Base-by-base conservation (phyloP, 1,140 invertebrate genomes). In the Nilaparvata lugens region DNA sequence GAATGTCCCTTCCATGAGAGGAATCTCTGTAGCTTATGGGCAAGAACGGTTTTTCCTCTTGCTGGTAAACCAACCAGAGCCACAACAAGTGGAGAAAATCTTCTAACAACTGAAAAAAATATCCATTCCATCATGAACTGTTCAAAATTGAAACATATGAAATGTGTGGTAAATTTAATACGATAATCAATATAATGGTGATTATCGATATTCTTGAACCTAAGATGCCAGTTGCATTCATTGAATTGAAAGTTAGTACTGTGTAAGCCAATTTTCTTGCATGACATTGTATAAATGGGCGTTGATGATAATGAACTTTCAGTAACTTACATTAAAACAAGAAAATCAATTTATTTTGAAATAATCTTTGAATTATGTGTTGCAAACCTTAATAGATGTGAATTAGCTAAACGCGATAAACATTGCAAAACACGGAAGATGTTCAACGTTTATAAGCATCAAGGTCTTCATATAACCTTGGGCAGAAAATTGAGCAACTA, bases 31-130 rank as follows among this genome's bases (percentile, higher is more conserved):
- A 96, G 79, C 65, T 91, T 90, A 67, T 91, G 88, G 1, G 91
- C 89, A 60, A 96, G 84, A 70, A 93, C 89, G 23, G 91, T 95
- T 76, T 97, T 97, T 52, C 89, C 91, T 23, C 90, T 78, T 2
- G 92, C 94, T 7, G 95, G 94, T 58, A 97, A 76, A 31, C 95
- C 95, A 18, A 94, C 93, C 78, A 92, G 86, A 1, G 88, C 89
- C 62, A 97, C 91, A 16, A 97, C 83, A 60, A 91, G 77, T 1
- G 88, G 88, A 13, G 82, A 81, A 65, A 85, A 86, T 68, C 84
- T 84, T 2, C 76, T 72, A 9, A 13, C 23, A 18, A 48, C 58
- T 65, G 53, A 21, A 60, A 63, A 25, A 61, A 52, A 7, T 19
- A n/a, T n/a, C n/a, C n/a, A n/a, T n/a, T n/a, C n/a, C n/a, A n/a